Percentiles rank a stretch among this genome's conserved stretches.
Evolutionary conservation across 2,113 vertebrate genomes (phyloP).

Genomic region (Azemiops feae): DNA sequence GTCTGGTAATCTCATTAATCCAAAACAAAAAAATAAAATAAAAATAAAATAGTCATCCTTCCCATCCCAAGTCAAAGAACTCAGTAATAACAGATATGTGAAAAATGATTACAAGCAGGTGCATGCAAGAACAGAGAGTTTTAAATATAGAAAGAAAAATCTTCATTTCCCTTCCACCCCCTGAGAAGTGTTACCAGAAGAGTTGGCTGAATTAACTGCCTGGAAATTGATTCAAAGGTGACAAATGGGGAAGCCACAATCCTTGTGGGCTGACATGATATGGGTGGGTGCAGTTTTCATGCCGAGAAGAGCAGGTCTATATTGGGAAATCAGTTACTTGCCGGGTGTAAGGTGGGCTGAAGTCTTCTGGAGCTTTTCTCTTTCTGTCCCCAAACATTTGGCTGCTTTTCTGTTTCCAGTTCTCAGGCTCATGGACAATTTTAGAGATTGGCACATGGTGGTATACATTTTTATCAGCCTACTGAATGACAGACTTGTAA

Average conservation of each 20-base stretch:
- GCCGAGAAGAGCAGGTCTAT: not conserved
- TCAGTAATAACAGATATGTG: not conserved
- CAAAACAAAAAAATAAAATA: not conserved
- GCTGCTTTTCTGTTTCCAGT: not conserved
- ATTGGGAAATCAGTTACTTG: not conserved
- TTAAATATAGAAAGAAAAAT: conserved; percentile 45
- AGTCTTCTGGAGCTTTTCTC: not conserved
- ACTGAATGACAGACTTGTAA: not conserved
- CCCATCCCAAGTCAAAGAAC: not conserved
- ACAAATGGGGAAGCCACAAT: not conserved
- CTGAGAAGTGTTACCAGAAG: conserved; percentile 3
- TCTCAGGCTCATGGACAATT: not conserved
- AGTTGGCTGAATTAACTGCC: not conserved
- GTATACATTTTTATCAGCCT: conserved; percentile 8
- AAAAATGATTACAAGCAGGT: not conserved
- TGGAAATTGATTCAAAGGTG: conserved; percentile 1
- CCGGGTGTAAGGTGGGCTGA: not conserved
- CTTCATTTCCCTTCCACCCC: not conserved
- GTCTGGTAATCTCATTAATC: not conserved
- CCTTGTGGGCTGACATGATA: not conserved
- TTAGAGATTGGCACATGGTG: conserved; percentile 7
- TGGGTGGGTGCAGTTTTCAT: conserved; percentile 9
- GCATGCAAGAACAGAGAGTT: not conserved
- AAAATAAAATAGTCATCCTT: not conserved
- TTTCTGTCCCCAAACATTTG: not conserved